Conservation (phyloP, 2,113 vertebrate genomes). For the Malurus melanocephalus region DNA sequence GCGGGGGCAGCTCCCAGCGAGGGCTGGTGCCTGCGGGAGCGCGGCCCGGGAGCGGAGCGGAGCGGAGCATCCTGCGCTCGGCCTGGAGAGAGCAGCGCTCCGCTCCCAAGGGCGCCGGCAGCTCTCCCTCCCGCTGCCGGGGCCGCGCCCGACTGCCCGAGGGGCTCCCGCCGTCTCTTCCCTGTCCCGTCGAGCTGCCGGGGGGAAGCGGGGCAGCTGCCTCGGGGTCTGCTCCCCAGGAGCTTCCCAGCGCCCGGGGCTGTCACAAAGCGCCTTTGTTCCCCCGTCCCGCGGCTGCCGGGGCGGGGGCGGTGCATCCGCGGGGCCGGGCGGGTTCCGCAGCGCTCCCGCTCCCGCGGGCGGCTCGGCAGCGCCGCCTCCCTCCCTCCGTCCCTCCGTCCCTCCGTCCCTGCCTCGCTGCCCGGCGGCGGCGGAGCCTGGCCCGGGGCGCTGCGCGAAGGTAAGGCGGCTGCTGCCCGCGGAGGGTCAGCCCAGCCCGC, state of each 20-base stretch:
- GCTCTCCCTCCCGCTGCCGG: too few species aligned
- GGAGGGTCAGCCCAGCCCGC: not conserved
- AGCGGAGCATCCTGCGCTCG: not conserved
- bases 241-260: not conserved
- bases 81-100: not conserved
- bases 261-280: not conserved
- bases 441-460: not conserved
- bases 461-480: not conserved
- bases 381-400: not conserved
- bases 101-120: not conserved
- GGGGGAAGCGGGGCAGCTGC: too few species aligned
- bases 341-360: not conserved
- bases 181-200: not conserved
- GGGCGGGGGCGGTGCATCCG: not conserved
- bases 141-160: too few species aligned
- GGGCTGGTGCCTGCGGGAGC: fast-evolving
- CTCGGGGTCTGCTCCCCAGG: not conserved
- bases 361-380: not conserved
- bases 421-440: not conserved
- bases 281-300: not conserved
- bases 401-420: not conserved
- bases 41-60: too few species aligned
- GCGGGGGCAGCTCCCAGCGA: fast-evolving
- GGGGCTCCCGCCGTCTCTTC: not conserved
- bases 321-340: not conserved